Base-by-base conservation (phyloP, 2,113 vertebrate genomes). In the Thunnus maccoyii region DNA sequence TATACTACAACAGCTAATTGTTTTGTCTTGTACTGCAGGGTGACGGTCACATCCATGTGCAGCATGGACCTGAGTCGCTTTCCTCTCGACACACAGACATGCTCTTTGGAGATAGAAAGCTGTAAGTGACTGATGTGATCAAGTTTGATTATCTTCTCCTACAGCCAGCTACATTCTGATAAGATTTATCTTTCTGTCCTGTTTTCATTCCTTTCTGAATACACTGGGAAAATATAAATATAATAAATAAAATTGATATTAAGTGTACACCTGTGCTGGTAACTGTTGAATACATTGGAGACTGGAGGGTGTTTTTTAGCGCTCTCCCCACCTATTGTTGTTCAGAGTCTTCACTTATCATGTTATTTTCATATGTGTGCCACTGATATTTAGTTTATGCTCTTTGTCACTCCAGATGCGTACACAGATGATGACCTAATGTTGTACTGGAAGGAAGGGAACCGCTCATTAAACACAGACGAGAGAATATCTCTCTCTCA, bases 371-470 rank as follows among this genome's bases (percentile, higher is more conserved):
- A 36, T 4, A 1, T 41, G 6, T 41, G 6, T 41, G 36, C 36
- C 36, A 41, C 1, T 41, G 36, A 41, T 41, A 41, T 8, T 41
- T 41, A 7, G 41, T n/a, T 12, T 2, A 27, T 50, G 25, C 60
- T 81, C 18, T 68, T 44, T 79, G 27, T 66, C 70, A 48, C n/a
- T 62, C 84, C 36, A 99, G 98, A 99, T 89, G 98, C 98, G 17
- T 99, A 99, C 82, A 99, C 97, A 12, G 98, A 99, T 81, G 97
- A 99, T 92, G 98, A 99, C 84, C 91, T 99, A 78, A 99, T 99
- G 97, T 93, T 99, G 3, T 98, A 99, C 12, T 99, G 98, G 98
- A 98, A 41, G 36, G 36, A 41, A 41, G 36, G 36, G 36, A 41
- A 41, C 36, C 36, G 36, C 36, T 41, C 36, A 41, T 41, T 41